Base-by-base conservation (phyloP, 1,140 invertebrate species). In the Apocrypta bakeri region DNA sequence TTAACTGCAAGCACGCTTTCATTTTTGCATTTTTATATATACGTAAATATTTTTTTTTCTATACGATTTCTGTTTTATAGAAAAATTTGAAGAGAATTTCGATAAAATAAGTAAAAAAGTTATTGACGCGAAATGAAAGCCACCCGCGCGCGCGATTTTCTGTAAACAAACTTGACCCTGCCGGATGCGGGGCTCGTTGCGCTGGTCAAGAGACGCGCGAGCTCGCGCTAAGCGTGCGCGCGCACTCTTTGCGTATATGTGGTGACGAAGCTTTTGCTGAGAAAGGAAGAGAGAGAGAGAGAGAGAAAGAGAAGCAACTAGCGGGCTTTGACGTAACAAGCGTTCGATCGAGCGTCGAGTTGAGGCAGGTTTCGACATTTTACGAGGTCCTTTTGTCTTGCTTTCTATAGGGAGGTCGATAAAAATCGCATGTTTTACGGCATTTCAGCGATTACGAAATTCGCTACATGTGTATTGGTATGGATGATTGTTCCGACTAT, bases 151-250 rank as follows among this genome's bases (percentile, higher is more conserved):
- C 74, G 75, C 48, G 37, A 63, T 79, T 79, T 77, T 48, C 42
- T 72, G 72, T 77, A 81, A 84, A 84, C 79, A 84, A 84, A 84
- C 83, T 81, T 84, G 83, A 84, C 83, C 83, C 83, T 84, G 73
- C 33, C 48, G 42, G 71, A 64, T 77, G 66, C 48, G 69, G 27
- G 61, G 17, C 17, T 31, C 48, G 77, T 80, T 83, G 82, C 82
- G 77, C 82, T 83, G 82, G 71, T 83, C 76, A 83, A 79, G 82
- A 68, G 31, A 25, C 42, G 74, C 24, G 42, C 7, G 8, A 12
- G n/a, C n/a, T n/a, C 74, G 74, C 29, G 14, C 25, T n/a, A 4
- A n/a, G 31, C 17, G 14, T 31, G 33, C 7, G 56, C 56, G 56
- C 74, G 42, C 74, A n/a, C 37, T 48, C 63, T 66, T 29, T 25